Evolutionary conservation across 2,888 invertebrate genomes (phyloP), one percentile per base, ranked within the genome.

Genomic region (Sialis lutaria): DNA sequence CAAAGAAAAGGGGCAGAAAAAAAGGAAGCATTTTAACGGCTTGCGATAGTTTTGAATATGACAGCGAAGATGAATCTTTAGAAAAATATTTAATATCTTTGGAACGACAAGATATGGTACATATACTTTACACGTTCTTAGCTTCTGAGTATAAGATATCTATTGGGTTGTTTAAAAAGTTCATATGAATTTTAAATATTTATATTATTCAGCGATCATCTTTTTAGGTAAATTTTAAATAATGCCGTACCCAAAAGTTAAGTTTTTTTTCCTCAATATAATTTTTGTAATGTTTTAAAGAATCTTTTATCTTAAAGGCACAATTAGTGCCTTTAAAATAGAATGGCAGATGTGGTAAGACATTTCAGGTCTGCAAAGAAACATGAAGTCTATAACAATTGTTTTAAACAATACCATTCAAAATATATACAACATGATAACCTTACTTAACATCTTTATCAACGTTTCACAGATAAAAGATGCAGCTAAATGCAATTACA

Each of bases 401-500:
- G n/a, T n/a, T n/a, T n/a, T n/a, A n/a, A n/a, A 35, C n/a, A 2
- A 35, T 35, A 8, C 35, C 8, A 2, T 35, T n/a, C 35, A n/a
- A 8, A 35, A n/a, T 9, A 35, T 35, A n/a, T 8, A n/a, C n/a
- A 35, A n/a, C 8, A 9, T 4, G 8, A 8, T 9, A 9, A 35
- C n/a, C n/a, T 8, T 35, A 35, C 35, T 35, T 8, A 8, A n/a
- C 2, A 9, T n/a, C 6, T 8, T 6, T 13, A 30, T 13, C 30
- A 31, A 10, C 2, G 13, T 8, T 46, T 46, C 45, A 2, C 35
- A 52, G 52, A 52, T 52, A 31, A 50, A 41, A 33, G 45, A 47
- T 44, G 52, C 52, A 48, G 53, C 53, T 9, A 45, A 50, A 42
- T 52, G 53, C 44, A 47, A 50, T 33, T 53, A 55, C 33, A 35